A percentile compares a stretch with the other conserved stretches of the same genome.
Conservation (phyloP, 1,140 invertebrate species). For the Drosophila busckii region DNA sequence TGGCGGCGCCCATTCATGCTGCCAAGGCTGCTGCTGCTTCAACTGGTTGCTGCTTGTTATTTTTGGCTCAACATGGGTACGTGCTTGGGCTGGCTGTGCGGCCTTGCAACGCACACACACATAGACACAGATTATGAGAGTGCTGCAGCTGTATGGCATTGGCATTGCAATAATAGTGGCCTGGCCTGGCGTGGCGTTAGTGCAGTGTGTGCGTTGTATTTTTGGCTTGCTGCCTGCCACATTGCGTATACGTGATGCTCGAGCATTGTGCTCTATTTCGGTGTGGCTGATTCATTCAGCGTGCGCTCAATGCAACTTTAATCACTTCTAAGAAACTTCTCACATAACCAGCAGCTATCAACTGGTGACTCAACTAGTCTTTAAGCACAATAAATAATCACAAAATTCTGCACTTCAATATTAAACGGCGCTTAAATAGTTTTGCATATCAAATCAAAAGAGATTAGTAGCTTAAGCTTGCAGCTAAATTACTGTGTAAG, state of each 20-base stretch:
- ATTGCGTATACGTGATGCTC: slow-evolving; percentile 62
- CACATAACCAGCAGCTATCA: slow-evolving; percentile 3
- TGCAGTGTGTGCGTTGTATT: slow-evolving; percentile 39
- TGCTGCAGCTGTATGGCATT: slow-evolving; percentile 47
- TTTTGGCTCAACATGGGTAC: slow-evolving; percentile 65
- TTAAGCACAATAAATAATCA: not conserved
- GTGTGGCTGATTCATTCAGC: slow-evolving; percentile 35
- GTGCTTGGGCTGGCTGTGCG: slow-evolving; percentile 26
- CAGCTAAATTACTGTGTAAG: too few relatives aligned
- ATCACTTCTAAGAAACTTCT: slow-evolving; percentile 32
- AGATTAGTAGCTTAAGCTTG: too few relatives aligned
- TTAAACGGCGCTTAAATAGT: too few relatives aligned
- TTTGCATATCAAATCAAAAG: too few relatives aligned
- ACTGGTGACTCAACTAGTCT: slow-evolving; percentile 1
- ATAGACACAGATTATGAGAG: not conserved
- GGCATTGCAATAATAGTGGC: slow-evolving; percentile 72
- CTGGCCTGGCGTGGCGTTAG: not conserved
- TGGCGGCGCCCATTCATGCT: slow-evolving; percentile 36
- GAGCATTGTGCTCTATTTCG: slow-evolving; percentile 25
- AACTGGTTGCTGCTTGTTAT: slow-evolving; percentile 43
- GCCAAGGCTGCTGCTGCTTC: slow-evolving; percentile 10
- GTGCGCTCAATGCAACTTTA: slow-evolving; percentile 31
- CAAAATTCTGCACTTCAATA: not conserved
- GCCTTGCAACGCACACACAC: slow-evolving; percentile 18
- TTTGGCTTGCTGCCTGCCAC: slow-evolving; percentile 50